Evolutionary conservation across 2,888 invertebrate species (phyloP).

Genomic region (Gonocerus acuteangulatus): DNA sequence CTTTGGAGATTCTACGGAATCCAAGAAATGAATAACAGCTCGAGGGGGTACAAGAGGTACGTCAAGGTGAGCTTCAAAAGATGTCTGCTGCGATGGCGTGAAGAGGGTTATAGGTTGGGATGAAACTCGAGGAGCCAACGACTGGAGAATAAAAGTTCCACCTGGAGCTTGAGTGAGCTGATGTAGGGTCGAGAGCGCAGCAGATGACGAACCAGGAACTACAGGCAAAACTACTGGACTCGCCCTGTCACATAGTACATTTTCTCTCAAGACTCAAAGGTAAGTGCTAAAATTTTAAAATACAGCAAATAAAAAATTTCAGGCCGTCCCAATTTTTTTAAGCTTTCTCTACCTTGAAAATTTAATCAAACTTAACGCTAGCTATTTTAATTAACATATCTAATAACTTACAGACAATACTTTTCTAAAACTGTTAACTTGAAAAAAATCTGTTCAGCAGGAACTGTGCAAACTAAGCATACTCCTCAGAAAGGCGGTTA

Average conservation of each 20-base stretch:
- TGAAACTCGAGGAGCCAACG: slow-evolving; percentile 30
- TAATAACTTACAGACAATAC: no score
- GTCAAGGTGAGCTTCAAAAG: slow-evolving; percentile 1
- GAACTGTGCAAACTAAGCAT: no score
- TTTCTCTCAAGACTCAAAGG: no score
- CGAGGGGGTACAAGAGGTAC: not conserved
- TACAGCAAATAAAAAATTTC: no score
- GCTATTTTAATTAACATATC: no score
- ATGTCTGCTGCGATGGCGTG: slow-evolving; percentile 2
- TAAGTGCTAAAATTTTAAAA: no score
- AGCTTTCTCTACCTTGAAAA: no score
- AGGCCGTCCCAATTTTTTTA: no score
- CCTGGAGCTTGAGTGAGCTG: slow-evolving; percentile 33
- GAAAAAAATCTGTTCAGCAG: no score
- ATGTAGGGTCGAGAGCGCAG: slow-evolving; percentile 32
- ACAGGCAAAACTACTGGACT: slow-evolving; percentile 31
- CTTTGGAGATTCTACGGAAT: slow-evolving; percentile 51
- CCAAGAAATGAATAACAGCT: slow-evolving; percentile 43
- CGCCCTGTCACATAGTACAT: not conserved
- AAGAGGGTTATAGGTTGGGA: slow-evolving; percentile 31
- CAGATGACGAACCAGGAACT: slow-evolving; percentile 31
- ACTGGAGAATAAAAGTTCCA: slow-evolving; percentile 32
- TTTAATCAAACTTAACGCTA: no score
- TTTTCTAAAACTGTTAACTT: no score
- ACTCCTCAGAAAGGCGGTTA: no score